Evolutionary conservation across 2,113 vertebrate species (phyloP), one percentile per base, ranked within the genome.

Genomic region (Puntigrus tetrazona): DNA sequence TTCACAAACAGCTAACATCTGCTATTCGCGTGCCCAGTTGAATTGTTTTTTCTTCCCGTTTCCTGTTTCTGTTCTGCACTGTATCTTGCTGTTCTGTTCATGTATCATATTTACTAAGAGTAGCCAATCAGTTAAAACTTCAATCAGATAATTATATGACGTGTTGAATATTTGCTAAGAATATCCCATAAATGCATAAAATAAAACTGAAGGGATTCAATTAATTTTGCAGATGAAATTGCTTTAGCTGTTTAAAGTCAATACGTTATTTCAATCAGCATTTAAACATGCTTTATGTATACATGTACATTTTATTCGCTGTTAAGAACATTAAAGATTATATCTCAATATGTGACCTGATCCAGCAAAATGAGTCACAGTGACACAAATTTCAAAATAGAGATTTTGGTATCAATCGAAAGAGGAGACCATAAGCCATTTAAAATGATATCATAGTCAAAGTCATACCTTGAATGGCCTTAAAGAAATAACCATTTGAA

Each of bases 1-100:
- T 81, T 72, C 7, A 10, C 31, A 55, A 63, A 75, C 69, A 81
- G 14, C 72, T 52, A 82, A 27, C n/a, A 75, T 55, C 57, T 81
- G 69, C 45, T 65, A 16, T 61, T 29, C 74, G 41, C 55, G 31
- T 84, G 45, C 55, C 63, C 27, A 20, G 47, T 20, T 79, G 27
- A 63, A 4, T 50, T 14, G 59, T 27, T 63, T n/a, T 13, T 14
- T 22, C 4, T 3, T 7, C 13, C 25, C 27, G 3, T 5, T 76
- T 29, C 63, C 22, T 73, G 7, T 25, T 7, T 79, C 38, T 52
- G 3, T 41, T 43, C n/a, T 55, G 9, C 31, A 9, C n/a, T 55
- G 9, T 41, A 9, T 7, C 22, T 63, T 4, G 5, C 38, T 38
- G 16, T 1, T 65, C 6, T 34, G 29, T n/a, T 25, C n/a, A 25